These are phyloP conservation scores for Halcyon leucocephala DNA, from an alignment of 2,797 vertebrate genomes.

Conservation along the genomic window DNA sequence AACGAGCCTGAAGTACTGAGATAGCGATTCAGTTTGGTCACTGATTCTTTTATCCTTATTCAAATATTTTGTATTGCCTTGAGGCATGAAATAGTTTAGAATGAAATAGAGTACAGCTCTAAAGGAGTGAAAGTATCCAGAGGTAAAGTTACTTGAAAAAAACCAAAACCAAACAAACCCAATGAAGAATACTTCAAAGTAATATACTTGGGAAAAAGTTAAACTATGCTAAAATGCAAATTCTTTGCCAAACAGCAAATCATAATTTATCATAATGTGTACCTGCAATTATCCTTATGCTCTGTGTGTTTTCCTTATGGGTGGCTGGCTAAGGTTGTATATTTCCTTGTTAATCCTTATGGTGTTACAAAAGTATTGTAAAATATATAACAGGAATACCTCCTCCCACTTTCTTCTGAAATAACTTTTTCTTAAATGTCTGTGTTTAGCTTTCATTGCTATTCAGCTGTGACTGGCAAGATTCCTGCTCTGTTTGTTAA, in stretches of 20 bases:
- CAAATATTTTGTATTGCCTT: neutral
- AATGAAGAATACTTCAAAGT: neutral
- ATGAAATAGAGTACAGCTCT: neutral
- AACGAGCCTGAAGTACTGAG: neutral
- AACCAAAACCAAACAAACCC: neutral
- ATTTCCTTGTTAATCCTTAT: neutral
- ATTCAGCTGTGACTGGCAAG: constrained; percentile 10
- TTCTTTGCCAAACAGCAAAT: neutral
- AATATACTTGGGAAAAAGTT: neutral
- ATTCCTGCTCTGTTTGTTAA: neutral
- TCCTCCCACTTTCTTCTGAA: neutral
- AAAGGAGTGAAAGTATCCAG: neutral
- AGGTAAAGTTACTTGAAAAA: neutral
- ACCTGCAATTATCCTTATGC: neutral
- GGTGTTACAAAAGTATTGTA: neutral
- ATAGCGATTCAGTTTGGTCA: neutral
- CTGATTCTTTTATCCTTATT: neutral
- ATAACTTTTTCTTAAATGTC: neutral
- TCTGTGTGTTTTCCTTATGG: neutral
- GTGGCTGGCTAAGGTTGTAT: neutral
- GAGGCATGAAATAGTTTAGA: neutral
- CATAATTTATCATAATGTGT: neutral
- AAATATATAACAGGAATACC: neutral
- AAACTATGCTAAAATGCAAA: neutral
- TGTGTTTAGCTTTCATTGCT: neutral